phyloP scores from a whole-genome alignment of 2,113 vertebrate species.

The Elephas maximus region DNA sequence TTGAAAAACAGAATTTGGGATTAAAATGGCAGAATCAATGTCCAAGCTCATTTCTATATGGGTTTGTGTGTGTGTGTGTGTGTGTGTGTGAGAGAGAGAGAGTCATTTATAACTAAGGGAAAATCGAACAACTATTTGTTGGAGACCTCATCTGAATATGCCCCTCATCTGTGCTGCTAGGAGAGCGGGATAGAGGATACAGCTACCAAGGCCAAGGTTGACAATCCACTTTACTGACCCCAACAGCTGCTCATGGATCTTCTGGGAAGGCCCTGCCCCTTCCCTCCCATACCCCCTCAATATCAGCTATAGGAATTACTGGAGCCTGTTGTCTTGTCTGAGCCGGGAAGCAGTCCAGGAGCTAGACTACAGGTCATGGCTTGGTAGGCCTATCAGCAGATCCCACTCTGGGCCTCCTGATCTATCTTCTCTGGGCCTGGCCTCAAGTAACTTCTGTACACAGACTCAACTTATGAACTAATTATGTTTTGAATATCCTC shows the following conservation, averaged over 20 bases:
- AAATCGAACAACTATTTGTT: neutral
- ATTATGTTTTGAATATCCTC: conserved; percentile 18
- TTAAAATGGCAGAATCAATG: conserved; percentile 60
- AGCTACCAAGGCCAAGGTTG: neutral
- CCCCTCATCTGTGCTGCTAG: neutral
- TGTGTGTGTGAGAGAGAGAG: neutral
- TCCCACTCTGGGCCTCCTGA: neutral
- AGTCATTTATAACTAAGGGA: neutral
- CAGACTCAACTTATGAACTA: neutral
- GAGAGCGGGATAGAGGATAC: neutral
- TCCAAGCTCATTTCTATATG: neutral
- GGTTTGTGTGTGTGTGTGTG: neutral
- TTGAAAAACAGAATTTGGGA: conserved; percentile 28
- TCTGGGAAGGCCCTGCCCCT: neutral
- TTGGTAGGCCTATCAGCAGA: neutral
- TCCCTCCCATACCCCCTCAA: neutral
- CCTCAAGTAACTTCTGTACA: neutral
- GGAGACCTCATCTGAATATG: neutral
- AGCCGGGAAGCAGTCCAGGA: neutral
- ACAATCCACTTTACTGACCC: neutral
- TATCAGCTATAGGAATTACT: neutral
- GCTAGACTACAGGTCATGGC: neutral
- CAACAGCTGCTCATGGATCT: neutral
- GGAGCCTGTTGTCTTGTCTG: neutral
- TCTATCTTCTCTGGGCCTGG: neutral